Evolutionary conservation across 2,113 vertebrate genomes (phyloP), one percentile per base, ranked within the genome.

Genomic region (Halichoeres trimaculatus): DNA sequence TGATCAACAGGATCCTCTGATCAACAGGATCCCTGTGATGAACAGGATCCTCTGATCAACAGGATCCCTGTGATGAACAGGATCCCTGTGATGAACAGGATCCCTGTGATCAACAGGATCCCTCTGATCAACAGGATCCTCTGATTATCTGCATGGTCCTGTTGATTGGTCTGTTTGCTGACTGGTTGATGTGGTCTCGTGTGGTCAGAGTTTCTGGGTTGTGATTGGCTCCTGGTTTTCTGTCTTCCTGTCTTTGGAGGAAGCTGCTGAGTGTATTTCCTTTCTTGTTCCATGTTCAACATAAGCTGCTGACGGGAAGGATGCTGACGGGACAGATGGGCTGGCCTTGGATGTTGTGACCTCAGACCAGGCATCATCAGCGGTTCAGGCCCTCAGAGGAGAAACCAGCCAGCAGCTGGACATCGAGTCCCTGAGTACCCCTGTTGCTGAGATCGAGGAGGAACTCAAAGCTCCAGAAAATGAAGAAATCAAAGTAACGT

Each of bases 371-470:
- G 22, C 19, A 0, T 92, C 90, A 11, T 93, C 95, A 76, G 91
- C 95, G 45, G 43, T 43, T 12, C 36, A 26, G 0, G 8, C 22
- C 13, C 34, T 71, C 22, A 19, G 9, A 17, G 8, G 38, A 26
- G 2, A 64, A 40, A n/a, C 1, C 19, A 61, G 76, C 23, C 38
- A 67, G 26, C 52, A 72, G 10, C 11, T 55, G 23, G 63, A 34
- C 53, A 90, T 87, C 64, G 75, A 95, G 68, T 93, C 92, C 0
- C 89, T 95, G 35, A 93, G 92, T 8, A 95, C 95, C 26, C 95
- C 96, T 17, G 96, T 96, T 0, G 95, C 95, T 56, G 94, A 92
- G 0, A 93, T 93, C 57, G 94, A 95, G 0, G 95, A 97, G 69
- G n/a, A n/a, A n/a, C 85, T 93, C 19, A 95, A 96, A 0, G 87